Conservation (phyloP, 1,140 invertebrate species). For the Drosophila pseudoananassae region DNA sequence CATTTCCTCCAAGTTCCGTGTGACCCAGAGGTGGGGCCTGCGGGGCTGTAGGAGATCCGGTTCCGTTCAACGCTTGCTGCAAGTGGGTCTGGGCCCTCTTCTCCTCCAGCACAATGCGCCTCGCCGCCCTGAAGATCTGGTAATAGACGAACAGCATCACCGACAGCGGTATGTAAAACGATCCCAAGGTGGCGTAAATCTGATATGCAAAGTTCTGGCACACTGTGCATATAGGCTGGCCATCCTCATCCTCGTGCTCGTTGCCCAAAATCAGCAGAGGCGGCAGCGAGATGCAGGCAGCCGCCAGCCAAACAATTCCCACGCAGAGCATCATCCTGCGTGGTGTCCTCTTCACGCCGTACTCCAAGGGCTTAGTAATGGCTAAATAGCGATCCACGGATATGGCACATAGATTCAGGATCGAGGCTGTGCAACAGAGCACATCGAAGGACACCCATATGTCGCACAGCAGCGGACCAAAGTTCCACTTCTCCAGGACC, state of each 20-base stretch:
- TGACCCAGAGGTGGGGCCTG: conserved; percentile 58
- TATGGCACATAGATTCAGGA: conserved; percentile 96
- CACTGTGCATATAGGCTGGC: conserved; percentile 90
- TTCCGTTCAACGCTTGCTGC: conserved; percentile 90
- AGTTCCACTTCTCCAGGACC: conserved; percentile 93
- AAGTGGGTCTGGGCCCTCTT: conserved; percentile 93
- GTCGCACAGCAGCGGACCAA: conserved; percentile 93
- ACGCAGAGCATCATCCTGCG: conserved; percentile 93
- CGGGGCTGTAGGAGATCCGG: conserved; percentile 83
- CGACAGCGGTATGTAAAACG: conserved; percentile 94
- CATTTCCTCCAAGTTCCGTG: conserved; percentile 74
- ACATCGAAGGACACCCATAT: conserved; percentile 94
- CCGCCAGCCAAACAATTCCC: conserved; percentile 94
- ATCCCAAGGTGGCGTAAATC: conserved; percentile 95
- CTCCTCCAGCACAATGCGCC: conserved; percentile 93
- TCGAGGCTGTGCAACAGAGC: conserved; percentile 93
- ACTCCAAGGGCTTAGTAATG: conserved; percentile 95
- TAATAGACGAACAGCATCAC: conserved; percentile 97
- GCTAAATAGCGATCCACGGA: conserved; percentile 95
- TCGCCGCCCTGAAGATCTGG: conserved; percentile 94
- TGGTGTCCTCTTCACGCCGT: conserved; percentile 94
- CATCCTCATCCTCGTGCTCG: conserved; percentile 87
- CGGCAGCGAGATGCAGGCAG: conserved; percentile 94
- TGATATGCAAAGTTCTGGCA: conserved; percentile 95
- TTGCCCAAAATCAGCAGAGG: conserved; percentile 95